Evolutionary conservation across 1,140 invertebrate species (phyloP).

Genomic region (Cepaea nemoralis): DNA sequence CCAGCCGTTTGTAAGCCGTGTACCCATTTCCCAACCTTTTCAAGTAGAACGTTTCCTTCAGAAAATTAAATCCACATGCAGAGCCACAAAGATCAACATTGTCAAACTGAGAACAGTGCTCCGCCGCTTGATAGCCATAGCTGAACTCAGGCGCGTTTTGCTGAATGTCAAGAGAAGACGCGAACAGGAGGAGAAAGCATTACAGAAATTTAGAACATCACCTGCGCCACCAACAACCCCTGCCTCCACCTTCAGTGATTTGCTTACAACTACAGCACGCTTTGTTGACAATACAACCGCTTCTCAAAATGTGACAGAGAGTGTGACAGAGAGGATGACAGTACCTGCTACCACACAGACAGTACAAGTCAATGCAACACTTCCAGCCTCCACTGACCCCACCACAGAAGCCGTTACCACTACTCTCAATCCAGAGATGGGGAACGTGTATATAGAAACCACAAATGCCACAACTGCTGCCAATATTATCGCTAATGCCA

Average conservation of each 20-base stretch:
- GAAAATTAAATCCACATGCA: slow-evolving; percentile 35
- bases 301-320: neutral
- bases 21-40: neutral
- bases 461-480: slow-evolving; percentile 17
- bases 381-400: neutral
- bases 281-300: neutral
- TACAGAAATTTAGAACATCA: neutral
- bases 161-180: neutral
- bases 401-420: neutral
- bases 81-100: slow-evolving; percentile 29
- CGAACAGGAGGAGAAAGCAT: neutral
- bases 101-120: slow-evolving; percentile 14
- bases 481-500: slow-evolving; percentile 22
- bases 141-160: slow-evolving; percentile 13
- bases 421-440: neutral
- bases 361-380: neutral
- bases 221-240: neutral
- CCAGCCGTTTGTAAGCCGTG: slow-evolving; percentile 25
- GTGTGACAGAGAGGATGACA: neutral
- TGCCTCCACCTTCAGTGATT: neutral
- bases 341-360: neutral
- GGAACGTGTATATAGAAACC: neutral
- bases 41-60: slow-evolving; percentile 31
- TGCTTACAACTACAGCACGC: neutral
- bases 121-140: slow-evolving; percentile 17